Base-by-base conservation (phyloP, 2,113 vertebrate genomes). In the Asarcornis scutulata region DNA sequence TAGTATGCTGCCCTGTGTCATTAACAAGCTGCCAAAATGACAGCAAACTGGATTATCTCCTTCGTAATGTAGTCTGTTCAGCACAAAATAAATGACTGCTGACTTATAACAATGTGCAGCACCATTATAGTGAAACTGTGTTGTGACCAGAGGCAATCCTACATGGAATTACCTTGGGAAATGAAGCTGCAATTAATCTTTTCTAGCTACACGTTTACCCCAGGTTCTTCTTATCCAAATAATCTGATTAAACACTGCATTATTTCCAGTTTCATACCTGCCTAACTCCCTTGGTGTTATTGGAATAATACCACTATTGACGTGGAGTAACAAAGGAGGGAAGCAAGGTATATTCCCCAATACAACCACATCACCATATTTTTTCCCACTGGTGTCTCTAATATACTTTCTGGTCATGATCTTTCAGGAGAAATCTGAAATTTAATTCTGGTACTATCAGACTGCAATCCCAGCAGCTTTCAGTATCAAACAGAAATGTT, bases 101-200 rank as follows among this genome's bases (percentile, higher is more conserved):
- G 76, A 92, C 53, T 88, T 89, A 63, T 74, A 96, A 95, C 82
- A 85, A 66, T 74, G 74, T 7, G 3, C 87, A 91, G 62, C 60
- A 86, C 58, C 27, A 86, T 55, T 92, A 78, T 69, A 95, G 64
- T 68, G 60, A 92, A 90, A 75, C 64, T 59, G 21, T 89, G 50
- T 25, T 79, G 77, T 83, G 78, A 95, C 83, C 77, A 94, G 76
- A 73, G 90, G 84, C 93, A 93, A 84, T 94, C 66, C 58, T 91
- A 73, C 46, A 46, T 21, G 77, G 83, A 82, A 94, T 76, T 86
- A 93, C 79, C 55, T 64, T 78, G 76, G 88, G 75, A 95, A 94
- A 93, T 80, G 91, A 97, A 93, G 80, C 73, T 92, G 48, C 69
- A 93, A 89, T 95, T 94, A 85, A 92, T 89, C 81, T 93, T 93